Evolutionary conservation across 1,140 invertebrate species (phyloP), one percentile per base, ranked within the genome.

Genomic region (Ceratitis capitata): DNA sequence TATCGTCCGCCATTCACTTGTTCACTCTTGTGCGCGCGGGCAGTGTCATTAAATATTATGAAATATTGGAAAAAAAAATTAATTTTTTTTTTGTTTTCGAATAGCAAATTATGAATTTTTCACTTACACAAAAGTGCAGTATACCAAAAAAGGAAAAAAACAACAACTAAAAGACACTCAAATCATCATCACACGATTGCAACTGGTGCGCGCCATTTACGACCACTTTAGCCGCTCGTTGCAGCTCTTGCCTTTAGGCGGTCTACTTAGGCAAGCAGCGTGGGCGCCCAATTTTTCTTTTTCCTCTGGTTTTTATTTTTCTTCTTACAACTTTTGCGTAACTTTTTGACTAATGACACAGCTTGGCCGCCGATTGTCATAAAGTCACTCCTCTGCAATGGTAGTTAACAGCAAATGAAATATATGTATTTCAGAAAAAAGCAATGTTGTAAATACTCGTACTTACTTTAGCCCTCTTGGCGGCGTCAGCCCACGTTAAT

Each of bases 401-500:
- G 86, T 86, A 89, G 89, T 89, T 89, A 89, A 86, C 89, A 89
- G 89, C 85, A 89, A 87, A 89, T 89, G 88, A 89, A 85, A 88
- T 87, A 87, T 88, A 78, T 78, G n/a, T n/a, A n/a, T n/a, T n/a
- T n/a, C n/a, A n/a, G n/a, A n/a, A n/a, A n/a, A n/a, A n/a, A n/a
- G n/a, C 39, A 47, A 78, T 45, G 12, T 78, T 78, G 19, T 78
- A 78, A 78, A 78, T 78, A 78, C 39, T 78, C 39, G n/a, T n/a
- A n/a, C n/a, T n/a, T n/a, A n/a, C n/a, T n/a, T n/a, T n/a, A n/a
- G n/a, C n/a, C n/a, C n/a, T n/a, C n/a, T n/a, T n/a, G 69, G 6
- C 69, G 61, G 2, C 61, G n/a, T n/a, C 69, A 39, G 32, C 69
- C 69, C 39, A 78, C 35, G 16, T 19, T 39, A 64, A 3, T 23